These are phyloP conservation scores for Tetragnatha montana DNA, from an alignment of 2,888 invertebrate genomes.

Conservation along the genomic window DNA sequence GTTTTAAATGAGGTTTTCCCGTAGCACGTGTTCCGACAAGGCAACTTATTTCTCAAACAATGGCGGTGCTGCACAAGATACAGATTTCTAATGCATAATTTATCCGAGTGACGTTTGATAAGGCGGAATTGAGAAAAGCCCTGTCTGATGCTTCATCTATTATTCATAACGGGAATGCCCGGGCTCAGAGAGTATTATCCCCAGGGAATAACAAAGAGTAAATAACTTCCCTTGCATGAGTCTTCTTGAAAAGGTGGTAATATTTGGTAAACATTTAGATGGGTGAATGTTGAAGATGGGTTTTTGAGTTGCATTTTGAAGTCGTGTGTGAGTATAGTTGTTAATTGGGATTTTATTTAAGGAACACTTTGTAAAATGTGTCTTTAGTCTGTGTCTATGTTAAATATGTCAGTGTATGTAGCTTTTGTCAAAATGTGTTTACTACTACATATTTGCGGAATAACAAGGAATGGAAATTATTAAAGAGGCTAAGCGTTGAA, in stretches of 20 bases:
- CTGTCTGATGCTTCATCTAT: constrained; percentile 10
- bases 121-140: constrained; percentile 1
- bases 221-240: neutral
- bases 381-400: too few relatives aligned
- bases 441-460: too few relatives aligned
- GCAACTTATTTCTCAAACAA: neutral
- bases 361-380: too few relatives aligned
- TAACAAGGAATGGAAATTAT: too few relatives aligned
- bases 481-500: too few relatives aligned
- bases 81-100: neutral
- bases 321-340: too few relatives aligned
- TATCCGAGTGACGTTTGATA: constrained; percentile 10
- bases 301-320: too few relatives aligned
- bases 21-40: neutral
- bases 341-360: too few relatives aligned
- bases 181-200: neutral
- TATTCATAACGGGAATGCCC: neutral
- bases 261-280: neutral
- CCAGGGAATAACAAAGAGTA: neutral
- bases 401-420: too few relatives aligned
- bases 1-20: neutral
- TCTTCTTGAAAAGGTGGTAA: neutral
- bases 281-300: neutral
- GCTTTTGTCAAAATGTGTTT: too few relatives aligned
- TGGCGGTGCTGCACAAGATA: neutral